A percentile compares a stretch with the other conserved stretches of the same genome.
These are phyloP conservation scores for Sycophila texana DNA, from an alignment of 2,888 invertebrate genomes.

Conservation along the genomic window DNA sequence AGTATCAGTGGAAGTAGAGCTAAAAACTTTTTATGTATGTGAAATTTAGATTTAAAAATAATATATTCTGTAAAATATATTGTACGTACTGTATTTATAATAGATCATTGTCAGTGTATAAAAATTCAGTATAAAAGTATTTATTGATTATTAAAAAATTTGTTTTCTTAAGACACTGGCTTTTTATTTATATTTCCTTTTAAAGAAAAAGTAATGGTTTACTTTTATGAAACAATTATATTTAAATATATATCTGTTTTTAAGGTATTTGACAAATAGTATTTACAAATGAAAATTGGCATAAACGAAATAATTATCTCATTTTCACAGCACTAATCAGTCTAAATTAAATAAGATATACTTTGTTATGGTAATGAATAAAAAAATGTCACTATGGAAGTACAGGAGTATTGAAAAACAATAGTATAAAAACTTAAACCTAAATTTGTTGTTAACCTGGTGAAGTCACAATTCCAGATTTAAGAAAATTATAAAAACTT, in stretches of 20 bases:
- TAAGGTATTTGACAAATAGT: slow-evolving; percentile 17
- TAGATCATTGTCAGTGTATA: slow-evolving; percentile 47
- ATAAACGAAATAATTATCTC: slow-evolving; percentile 26
- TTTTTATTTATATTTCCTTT: slow-evolving; percentile 28
- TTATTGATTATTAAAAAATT: slow-evolving; percentile 55
- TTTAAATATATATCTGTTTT: slow-evolving; percentile 26
- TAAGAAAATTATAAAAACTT: neutral
- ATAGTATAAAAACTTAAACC: slow-evolving; percentile 25
- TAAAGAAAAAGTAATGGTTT: neutral
- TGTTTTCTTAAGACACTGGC: slow-evolving; percentile 45
- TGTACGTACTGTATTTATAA: slow-evolving; percentile 53
- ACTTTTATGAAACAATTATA: slow-evolving; percentile 13
- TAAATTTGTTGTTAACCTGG: neutral
- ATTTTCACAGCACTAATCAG: slow-evolving; percentile 45
- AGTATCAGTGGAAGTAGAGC: slow-evolving; percentile 31
- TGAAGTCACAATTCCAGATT: too few relatives aligned
- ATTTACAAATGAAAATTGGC: slow-evolving; percentile 5
- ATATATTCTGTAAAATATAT: slow-evolving; percentile 56
- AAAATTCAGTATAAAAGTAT: slow-evolving; percentile 51
- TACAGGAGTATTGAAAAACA: slow-evolving; percentile 22
- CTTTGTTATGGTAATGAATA: neutral
- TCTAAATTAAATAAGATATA: slow-evolving; percentile 38
- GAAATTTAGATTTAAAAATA: slow-evolving; percentile 47
- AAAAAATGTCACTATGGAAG: slow-evolving; percentile 17
- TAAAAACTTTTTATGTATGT: slow-evolving; percentile 54